phyloP scores from a whole-genome alignment of 2,888 invertebrate genomes.

The Anticlea derivata region DNA sequence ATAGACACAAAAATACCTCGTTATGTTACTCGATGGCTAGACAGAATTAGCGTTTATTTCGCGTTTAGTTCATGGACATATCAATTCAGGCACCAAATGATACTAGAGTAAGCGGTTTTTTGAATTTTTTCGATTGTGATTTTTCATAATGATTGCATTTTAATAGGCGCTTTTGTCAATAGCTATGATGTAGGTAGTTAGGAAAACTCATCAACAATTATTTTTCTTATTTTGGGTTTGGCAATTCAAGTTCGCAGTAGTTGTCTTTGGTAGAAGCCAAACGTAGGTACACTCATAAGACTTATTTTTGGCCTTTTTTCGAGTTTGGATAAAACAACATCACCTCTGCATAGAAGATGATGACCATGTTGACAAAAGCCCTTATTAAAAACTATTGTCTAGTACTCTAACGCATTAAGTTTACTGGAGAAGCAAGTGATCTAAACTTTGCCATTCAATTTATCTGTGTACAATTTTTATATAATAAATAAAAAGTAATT shows the following conservation, averaged over 20 bases:
- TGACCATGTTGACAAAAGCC: slow-evolving; percentile 46
- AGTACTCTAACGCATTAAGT: slow-evolving; percentile 58
- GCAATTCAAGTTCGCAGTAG: slow-evolving; percentile 16
- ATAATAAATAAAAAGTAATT: slow-evolving; percentile 47
- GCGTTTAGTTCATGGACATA: slow-evolving; percentile 80
- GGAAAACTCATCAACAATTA: too few species aligned
- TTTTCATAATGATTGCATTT: slow-evolving; percentile 51
- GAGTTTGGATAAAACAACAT: too few species aligned
- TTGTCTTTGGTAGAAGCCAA: too few species aligned
- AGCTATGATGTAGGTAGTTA: too few species aligned
- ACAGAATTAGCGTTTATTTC: slow-evolving; percentile 74
- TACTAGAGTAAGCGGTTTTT: slow-evolving; percentile 77
- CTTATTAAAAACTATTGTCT: slow-evolving; percentile 47
- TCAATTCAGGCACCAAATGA: slow-evolving; percentile 82
- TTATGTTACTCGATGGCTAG: slow-evolving; percentile 80
- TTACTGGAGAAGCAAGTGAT: slow-evolving; percentile 49
- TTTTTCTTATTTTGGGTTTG: not conserved
- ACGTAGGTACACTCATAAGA: too few species aligned
- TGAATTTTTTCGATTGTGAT: slow-evolving; percentile 66
- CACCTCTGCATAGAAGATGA: not conserved
- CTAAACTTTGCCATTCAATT: slow-evolving; percentile 56
- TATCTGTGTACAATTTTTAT: slow-evolving; percentile 59
- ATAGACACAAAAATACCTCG: slow-evolving; percentile 81
- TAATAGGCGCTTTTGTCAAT: slow-evolving; percentile 49
- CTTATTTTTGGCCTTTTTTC: too few species aligned